Evolutionary conservation across 2,888 invertebrate species (phyloP).

Genomic region (Morpho achilles): DNA sequence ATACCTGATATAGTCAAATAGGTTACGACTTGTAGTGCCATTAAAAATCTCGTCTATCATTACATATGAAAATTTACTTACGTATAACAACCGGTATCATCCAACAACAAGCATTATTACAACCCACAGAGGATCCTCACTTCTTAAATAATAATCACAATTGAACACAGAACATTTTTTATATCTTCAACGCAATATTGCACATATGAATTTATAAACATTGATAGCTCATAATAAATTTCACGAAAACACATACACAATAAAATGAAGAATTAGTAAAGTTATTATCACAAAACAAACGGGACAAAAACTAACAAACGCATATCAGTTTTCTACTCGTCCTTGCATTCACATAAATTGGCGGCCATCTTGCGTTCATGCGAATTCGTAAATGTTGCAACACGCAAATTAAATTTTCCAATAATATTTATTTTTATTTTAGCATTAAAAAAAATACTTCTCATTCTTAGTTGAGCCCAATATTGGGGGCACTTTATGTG

Average conservation of each 20-base stretch:
- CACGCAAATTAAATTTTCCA: background rate
- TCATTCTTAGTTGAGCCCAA: no score
- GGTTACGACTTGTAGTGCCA: conserved; percentile 56
- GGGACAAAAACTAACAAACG: conserved; percentile 60
- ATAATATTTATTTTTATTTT: no score
- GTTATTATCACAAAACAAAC: conserved; percentile 64
- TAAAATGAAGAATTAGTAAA: conserved; percentile 52
- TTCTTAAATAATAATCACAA: conserved; percentile 76
- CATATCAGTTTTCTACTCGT: conserved; percentile 70
- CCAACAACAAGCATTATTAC: conserved; percentile 70
- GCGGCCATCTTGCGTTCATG: conserved; percentile 76
- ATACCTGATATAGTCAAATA: conserved; percentile 60
- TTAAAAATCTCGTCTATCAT: conserved; percentile 34
- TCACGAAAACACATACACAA: conserved; percentile 68
- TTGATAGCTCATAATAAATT: conserved; percentile 67
- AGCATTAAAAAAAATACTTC: no score
- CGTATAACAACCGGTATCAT: conserved; percentile 69
- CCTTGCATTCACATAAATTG: conserved; percentile 77
- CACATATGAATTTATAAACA: conserved; percentile 66
- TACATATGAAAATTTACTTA: conserved; percentile 49
- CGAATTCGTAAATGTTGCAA: conserved; percentile 56
- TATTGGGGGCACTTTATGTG: no score
- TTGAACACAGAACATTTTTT: conserved; percentile 73
- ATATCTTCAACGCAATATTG: conserved; percentile 65
- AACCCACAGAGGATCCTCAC: conserved; percentile 68